Evolutionary conservation across 2,888 invertebrate genomes (phyloP).

Genomic region (Ptycholaimellus sp.): DNA sequence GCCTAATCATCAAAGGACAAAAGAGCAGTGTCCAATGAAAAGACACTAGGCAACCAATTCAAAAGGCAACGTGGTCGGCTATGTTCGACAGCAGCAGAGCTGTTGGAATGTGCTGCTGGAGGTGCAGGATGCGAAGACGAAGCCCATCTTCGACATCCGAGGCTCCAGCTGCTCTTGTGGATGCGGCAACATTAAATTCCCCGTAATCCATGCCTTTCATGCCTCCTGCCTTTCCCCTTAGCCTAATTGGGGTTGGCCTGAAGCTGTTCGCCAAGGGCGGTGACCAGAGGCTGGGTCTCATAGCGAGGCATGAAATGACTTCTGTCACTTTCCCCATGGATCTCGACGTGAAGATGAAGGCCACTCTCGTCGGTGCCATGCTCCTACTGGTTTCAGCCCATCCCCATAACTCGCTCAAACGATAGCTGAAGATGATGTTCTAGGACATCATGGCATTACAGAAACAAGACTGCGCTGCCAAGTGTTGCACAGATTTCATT

Average conservation of each 20-base stretch:
- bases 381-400: slow-evolving; percentile 2
- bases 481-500: no score
- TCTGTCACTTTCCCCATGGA: slow-evolving; percentile 39
- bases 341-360: slow-evolving; percentile 5
- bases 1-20: no score
- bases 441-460: no score
- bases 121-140: slow-evolving; percentile 48
- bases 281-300: slow-evolving; percentile 44
- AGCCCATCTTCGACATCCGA: slow-evolving; percentile 49
- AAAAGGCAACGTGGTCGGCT: slow-evolving; percentile 23
- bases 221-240: no score
- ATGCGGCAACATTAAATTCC: slow-evolving; percentile 4
- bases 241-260: neutral
- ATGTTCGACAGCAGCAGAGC: slow-evolving; percentile 24
- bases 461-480: no score
- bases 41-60: no score
- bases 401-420: no score
- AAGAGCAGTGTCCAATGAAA: no score
- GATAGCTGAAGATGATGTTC: no score
- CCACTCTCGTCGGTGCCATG: slow-evolving; percentile 4
- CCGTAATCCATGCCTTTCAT: no score
- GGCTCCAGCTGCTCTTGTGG: slow-evolving; percentile 49
- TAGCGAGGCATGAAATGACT: slow-evolving; percentile 71
- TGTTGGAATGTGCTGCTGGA: slow-evolving; percentile 39
- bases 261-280: neutral